Conservation (phyloP, 2,113 vertebrate species). For the Zingel zingel region DNA sequence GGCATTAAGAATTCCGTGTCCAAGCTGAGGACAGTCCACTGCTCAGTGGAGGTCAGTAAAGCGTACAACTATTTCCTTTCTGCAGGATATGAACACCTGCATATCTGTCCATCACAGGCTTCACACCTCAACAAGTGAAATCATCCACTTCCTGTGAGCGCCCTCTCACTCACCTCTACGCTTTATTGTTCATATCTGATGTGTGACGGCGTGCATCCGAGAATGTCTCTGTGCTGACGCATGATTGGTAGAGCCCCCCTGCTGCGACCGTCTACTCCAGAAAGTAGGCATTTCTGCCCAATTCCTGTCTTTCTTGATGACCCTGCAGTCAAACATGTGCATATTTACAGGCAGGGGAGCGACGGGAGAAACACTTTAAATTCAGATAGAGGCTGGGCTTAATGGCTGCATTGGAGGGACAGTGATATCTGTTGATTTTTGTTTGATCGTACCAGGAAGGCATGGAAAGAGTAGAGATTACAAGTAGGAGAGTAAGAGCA, state of each 20-base stretch:
- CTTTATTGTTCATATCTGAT: slow-evolving; percentile 79
- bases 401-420: slow-evolving; percentile 81
- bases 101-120: slow-evolving; percentile 60
- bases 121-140: slow-evolving; percentile 61
- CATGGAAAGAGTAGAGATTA: slow-evolving; percentile 51
- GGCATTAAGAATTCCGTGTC: slow-evolving; percentile 47
- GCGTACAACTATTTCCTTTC: slow-evolving; percentile 64
- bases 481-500: slow-evolving; percentile 29
- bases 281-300: slow-evolving; percentile 71
- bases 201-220: slow-evolving; percentile 72
- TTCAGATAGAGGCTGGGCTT: slow-evolving; percentile 72
- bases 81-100: slow-evolving; percentile 70
- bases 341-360: slow-evolving; percentile 77
- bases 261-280: slow-evolving; percentile 59
- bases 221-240: slow-evolving; percentile 65
- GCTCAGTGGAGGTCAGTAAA: slow-evolving; percentile 58
- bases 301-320: slow-evolving; percentile 71
- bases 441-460: slow-evolving; percentile 62
- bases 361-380: slow-evolving; percentile 67
- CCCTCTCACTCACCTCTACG: slow-evolving; percentile 63
- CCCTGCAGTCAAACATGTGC: slow-evolving; percentile 83
- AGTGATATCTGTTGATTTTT: slow-evolving; percentile 75
- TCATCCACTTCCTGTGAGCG: slow-evolving; percentile 73
- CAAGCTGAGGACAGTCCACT: slow-evolving; percentile 12
- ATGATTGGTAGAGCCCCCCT: slow-evolving; percentile 70